Evolutionary conservation across 2,888 invertebrate genomes (phyloP).

Genomic region (Desoria tigrina): DNA sequence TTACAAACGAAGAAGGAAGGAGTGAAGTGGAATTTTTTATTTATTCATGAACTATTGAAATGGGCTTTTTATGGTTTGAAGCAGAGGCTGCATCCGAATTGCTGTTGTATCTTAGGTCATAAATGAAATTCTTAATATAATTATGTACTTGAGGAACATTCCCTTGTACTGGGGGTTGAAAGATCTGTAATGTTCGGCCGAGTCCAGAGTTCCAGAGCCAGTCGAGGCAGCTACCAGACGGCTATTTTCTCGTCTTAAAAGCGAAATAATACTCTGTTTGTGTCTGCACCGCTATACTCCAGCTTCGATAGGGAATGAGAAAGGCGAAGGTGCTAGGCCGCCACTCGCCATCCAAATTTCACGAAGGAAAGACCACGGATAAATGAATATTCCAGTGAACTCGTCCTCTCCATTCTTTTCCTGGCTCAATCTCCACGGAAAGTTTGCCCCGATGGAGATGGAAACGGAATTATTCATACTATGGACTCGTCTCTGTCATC

Average conservation of each 20-base stretch:
- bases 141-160: conserved; percentile 4
- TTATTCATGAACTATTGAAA: conserved; percentile 25
- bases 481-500: conserved; percentile 39
- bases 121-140: conserved; percentile 24
- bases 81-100: conserved; percentile 10
- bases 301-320: not conserved
- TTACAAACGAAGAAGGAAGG: conserved; percentile 5
- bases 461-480: conserved; percentile 38
- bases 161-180: not conserved
- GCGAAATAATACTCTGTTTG: too few relatives aligned
- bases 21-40: conserved; percentile 14
- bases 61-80: conserved; percentile 16
- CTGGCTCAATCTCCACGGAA: conserved; percentile 22
- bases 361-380: conserved; percentile 30
- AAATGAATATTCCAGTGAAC: conserved; percentile 40
- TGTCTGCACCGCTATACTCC: not conserved
- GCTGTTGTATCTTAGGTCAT: not conserved
- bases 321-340: conserved; percentile 19
- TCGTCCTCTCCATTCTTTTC: conserved; percentile 20
- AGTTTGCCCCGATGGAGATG: conserved; percentile 23
- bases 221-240: too few relatives aligned
- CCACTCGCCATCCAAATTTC: conserved; percentile 30
- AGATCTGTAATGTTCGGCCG: too few relatives aligned
- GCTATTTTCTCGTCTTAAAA: too few relatives aligned
- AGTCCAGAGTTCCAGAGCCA: too few relatives aligned